Evolutionary conservation across 2,113 vertebrate genomes (phyloP), one percentile per base, ranked within the genome.

Genomic region (Poecilia latipinna): DNA sequence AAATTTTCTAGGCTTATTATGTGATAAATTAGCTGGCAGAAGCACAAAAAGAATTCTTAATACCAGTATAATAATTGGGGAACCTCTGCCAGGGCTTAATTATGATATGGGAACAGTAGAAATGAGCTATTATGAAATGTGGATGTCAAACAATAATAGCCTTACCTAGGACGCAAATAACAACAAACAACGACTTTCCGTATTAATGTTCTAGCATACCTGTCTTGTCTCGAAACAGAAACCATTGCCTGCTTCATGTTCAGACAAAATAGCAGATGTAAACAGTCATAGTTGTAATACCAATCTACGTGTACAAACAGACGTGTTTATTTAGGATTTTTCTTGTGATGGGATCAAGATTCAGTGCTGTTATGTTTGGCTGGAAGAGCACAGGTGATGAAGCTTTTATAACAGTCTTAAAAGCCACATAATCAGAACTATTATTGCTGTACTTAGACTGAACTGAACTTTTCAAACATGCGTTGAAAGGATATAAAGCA

Each of bases 1-100:
- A 65, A 32, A 6, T 15, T 17, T 29, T 39, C 15, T 35, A 48
- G 17, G 48, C 44, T 44, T 68, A 72, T 69, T 33, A 65, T 66
- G 74, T 22, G 63, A 72, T 67, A 80, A 51, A 77, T 44, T 15
- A 68, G 64, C 35, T 62, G 60, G 10, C 72, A 71, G 48, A 28
- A 64, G 65, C 42, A 72, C 37, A 35, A n/a, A 57, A 12, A 80
- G 12, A 79, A n/a, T 65, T 28, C 42, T 65, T 26, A 72, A 81
- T 71, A 66, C 61, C 12, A 70, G 44, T n/a, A n/a, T 42, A 61
- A 64, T n/a, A 75, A 70, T 44, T 71, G 39, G 31, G 62, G 29
- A 33, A 7, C 35, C 3, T 29, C 15, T 19, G 15, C 22, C 28
- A 54, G 15, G 22, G 6, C 22, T 12, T 26, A 37, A 39, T 65